These are phyloP conservation scores for Buteo buteo DNA, from an alignment of 2,113 vertebrate genomes.

Conservation along the genomic window DNA sequence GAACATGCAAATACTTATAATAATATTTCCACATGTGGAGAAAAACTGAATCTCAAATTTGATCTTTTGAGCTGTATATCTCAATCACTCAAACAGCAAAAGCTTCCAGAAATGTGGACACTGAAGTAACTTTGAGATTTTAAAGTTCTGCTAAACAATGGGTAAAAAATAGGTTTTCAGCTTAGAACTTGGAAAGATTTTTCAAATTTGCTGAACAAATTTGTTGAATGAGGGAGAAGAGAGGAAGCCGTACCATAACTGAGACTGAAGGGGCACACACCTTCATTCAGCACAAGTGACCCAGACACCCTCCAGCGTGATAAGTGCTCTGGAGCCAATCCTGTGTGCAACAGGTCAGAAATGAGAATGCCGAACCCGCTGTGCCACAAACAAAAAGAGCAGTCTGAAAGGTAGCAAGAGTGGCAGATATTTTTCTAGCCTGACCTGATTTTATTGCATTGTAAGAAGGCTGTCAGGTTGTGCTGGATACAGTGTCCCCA, in stretches of 20 bases:
- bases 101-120: not conserved
- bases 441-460: not conserved
- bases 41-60: not conserved
- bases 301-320: accelerated
- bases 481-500: not conserved
- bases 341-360: not conserved
- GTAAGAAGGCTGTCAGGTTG: not conserved
- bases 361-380: accelerated
- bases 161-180: not conserved
- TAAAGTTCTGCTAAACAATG: not conserved
- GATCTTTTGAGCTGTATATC: not conserved
- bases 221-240: not conserved
- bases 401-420: not conserved
- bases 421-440: not conserved
- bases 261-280: not conserved
- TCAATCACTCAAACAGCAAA: not conserved
- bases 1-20: not conserved
- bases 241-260: not conserved
- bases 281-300: not conserved
- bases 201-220: not conserved
- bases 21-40: not conserved
- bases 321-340: not conserved
- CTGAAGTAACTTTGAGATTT: not conserved
- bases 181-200: not conserved
- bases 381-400: not conserved